phyloP scores from a whole-genome alignment of 2,888 invertebrate genomes.

The Baronia brevicornis region DNA sequence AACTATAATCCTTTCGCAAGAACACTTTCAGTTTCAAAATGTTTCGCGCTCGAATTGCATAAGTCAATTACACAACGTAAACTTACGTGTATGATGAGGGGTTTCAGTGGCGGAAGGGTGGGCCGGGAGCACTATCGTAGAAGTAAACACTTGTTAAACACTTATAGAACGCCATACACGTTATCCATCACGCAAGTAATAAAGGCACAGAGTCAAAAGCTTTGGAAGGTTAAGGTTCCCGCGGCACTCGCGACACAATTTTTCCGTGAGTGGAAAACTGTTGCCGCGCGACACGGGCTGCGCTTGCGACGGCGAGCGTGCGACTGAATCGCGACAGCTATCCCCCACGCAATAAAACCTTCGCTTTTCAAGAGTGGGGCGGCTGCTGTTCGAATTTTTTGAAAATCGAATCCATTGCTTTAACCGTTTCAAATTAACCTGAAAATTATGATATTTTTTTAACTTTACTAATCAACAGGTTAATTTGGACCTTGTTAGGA shows the following conservation, averaged over 20 bases:
- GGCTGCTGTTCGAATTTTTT: constrained; percentile 31
- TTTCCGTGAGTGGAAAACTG: constrained; percentile 60
- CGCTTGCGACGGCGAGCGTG: constrained; percentile 54
- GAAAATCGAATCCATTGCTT: constrained; percentile 23
- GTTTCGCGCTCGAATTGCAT: constrained; percentile 30
- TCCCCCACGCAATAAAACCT: constrained; percentile 61
- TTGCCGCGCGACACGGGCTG: constrained; percentile 61
- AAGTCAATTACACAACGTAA: constrained; percentile 22
- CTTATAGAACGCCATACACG: constrained; percentile 62
- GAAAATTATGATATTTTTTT: no score
- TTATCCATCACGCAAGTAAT: constrained; percentile 51
- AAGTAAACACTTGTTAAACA: constrained; percentile 50
- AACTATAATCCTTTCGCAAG: constrained; percentile 26
- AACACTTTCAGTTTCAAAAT: constrained; percentile 40
- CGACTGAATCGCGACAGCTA: constrained; percentile 45
- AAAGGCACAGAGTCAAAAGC: constrained; percentile 17
- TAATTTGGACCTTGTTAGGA: no score
- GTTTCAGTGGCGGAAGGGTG: constrained; percentile 36
- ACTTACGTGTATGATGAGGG: constrained; percentile 32
- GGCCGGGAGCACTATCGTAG: constrained; percentile 56
- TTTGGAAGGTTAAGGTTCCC: constrained; percentile 11
- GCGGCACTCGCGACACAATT: constrained; percentile 66
- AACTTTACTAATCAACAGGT: no score
- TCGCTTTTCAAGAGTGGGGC: constrained; percentile 63
- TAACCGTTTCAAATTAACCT: constrained; percentile 1